Conservation (phyloP, 2,888 invertebrate species). For the Oscheius sp. region DNA sequence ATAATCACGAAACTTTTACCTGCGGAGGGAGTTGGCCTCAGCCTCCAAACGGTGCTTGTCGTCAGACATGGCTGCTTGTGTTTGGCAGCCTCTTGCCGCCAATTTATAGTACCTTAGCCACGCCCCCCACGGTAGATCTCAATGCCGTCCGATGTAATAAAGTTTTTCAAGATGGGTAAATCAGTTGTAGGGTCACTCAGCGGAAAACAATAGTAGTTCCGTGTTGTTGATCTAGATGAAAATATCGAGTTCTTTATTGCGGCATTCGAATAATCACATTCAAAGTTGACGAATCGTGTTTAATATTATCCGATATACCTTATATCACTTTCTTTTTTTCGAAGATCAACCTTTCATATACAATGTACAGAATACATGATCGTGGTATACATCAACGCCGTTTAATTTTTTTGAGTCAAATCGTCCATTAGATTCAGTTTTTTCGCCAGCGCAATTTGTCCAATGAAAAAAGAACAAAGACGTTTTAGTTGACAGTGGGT, state of each 20-base stretch:
- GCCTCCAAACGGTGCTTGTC: slow-evolving; percentile 18
- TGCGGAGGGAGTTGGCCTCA: slow-evolving; percentile 21
- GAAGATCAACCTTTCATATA: too few species aligned
- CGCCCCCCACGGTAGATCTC: slow-evolving; percentile 17
- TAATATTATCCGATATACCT: too few species aligned
- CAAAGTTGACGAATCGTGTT: too few species aligned
- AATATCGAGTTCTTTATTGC: too few species aligned
- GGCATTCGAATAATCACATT: too few species aligned
- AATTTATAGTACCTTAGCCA: slow-evolving; percentile 2
- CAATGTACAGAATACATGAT: too few species aligned
- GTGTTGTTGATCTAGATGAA: neutral
- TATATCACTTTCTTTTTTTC: too few species aligned
- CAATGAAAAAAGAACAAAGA: slow-evolving; percentile 8
- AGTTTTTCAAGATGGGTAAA: slow-evolving; percentile 8
- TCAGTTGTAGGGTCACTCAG: too few species aligned
- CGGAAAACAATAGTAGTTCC: too few species aligned
- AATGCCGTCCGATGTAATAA: slow-evolving; percentile 17
- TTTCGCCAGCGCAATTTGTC: slow-evolving; percentile 11
- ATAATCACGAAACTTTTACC: neutral
- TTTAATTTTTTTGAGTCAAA: slow-evolving; percentile 11
- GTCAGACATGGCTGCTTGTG: slow-evolving; percentile 24
- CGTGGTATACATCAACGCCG: too few species aligned
- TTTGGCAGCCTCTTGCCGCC: slow-evolving; percentile 4
- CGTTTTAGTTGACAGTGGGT: too few species aligned
- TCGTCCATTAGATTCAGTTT: slow-evolving; percentile 5